Evolutionary conservation across 2,797 vertebrate species (phyloP).

Genomic region (Clarias laeviceps): DNA sequence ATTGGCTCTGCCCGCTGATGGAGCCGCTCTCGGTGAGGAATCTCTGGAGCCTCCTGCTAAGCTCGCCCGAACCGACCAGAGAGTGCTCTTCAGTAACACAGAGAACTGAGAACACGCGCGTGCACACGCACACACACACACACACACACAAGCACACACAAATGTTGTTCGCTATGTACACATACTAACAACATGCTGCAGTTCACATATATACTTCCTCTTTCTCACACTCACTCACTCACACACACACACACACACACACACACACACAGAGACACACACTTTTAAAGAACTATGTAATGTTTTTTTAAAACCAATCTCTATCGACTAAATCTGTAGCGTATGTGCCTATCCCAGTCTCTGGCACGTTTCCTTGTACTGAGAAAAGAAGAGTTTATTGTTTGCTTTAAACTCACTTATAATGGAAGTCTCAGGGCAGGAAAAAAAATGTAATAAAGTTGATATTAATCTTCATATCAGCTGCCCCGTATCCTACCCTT

Average conservation of each 20-base stretch:
- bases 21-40: slow-evolving; percentile 77
- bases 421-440: slow-evolving; percentile 2
- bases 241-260: slow-evolving; percentile 17
- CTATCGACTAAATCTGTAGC: not conserved
- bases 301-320: not conserved
- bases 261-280: slow-evolving; percentile 27
- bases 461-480: not conserved
- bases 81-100: slow-evolving; percentile 80
- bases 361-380: not conserved
- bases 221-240: slow-evolving; percentile 4
- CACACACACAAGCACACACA: slow-evolving; percentile 8
- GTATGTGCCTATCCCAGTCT: not conserved
- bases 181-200: slow-evolving; percentile 43
- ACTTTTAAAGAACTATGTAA: not conserved
- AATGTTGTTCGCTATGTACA: slow-evolving; percentile 25
- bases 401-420: not conserved
- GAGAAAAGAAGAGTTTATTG: not conserved
- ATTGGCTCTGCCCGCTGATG: slow-evolving; percentile 77
- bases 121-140: slow-evolving; percentile 19
- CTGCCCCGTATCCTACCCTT: not conserved
- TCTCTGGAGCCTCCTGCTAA: slow-evolving; percentile 88
- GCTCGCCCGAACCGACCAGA: slow-evolving; percentile 83
- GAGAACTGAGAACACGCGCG: slow-evolving; percentile 68
- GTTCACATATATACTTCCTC: slow-evolving; percentile 6
- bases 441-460: not conserved